Evolutionary conservation across 2,113 vertebrate species (phyloP).

Genomic region (Heteronetta atricapilla): DNA sequence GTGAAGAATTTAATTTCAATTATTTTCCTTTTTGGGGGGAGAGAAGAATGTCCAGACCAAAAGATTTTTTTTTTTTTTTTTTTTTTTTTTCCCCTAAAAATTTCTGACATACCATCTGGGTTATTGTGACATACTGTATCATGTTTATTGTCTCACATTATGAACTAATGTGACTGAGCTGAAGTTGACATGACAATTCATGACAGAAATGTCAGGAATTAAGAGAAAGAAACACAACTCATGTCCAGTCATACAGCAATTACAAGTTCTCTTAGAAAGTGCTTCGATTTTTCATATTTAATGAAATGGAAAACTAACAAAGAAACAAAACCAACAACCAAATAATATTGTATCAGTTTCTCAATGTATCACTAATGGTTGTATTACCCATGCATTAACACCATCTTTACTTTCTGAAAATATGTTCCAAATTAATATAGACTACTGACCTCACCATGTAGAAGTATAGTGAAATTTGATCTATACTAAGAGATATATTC

Average conservation of each 20-base stretch:
- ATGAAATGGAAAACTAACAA: slow-evolving; percentile 9
- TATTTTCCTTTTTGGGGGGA: background rate
- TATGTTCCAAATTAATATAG: background rate
- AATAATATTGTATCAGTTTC: background rate
- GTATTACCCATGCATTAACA: background rate
- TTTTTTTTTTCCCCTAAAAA: background rate
- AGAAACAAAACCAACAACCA: too few relatives aligned
- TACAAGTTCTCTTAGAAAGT: slow-evolving; percentile 62
- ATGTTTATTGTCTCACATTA: slow-evolving; percentile 50
- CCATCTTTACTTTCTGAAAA: background rate
- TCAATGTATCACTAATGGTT: background rate
- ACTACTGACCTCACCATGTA: background rate
- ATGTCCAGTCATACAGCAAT: slow-evolving; percentile 66
- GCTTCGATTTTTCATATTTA: slow-evolving; percentile 22
- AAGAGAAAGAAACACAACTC: slow-evolving; percentile 66
- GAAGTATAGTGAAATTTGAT: background rate
- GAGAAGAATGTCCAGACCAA: background rate
- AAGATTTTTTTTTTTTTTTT: background rate
- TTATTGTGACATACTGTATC: slow-evolving; percentile 62
- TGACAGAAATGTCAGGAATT: slow-evolving; percentile 74
- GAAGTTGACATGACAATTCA: slow-evolving; percentile 59
- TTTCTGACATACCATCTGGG: slow-evolving; percentile 6
- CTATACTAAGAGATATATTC: background rate
- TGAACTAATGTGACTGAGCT: slow-evolving; percentile 54
- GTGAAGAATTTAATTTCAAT: background rate